Evolutionary conservation across 2,113 vertebrate genomes (phyloP), one percentile per base, ranked within the genome.

Genomic region (Anser brachyrhynchus): DNA sequence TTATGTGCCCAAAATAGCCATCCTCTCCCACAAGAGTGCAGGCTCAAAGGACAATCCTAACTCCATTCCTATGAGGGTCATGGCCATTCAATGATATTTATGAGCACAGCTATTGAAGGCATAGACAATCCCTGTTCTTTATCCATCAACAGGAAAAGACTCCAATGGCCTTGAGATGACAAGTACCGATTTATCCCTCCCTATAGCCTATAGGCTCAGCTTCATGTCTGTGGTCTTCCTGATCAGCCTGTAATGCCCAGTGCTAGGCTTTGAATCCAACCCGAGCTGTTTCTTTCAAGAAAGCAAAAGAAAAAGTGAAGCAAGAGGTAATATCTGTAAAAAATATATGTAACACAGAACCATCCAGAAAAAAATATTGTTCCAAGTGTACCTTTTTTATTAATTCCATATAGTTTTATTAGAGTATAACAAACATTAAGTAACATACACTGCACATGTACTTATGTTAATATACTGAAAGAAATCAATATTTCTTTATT

Each of bases 361-460:
- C 73, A 78, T 7, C 4, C n/a, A 67, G 46, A 49, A 49, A 90
- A 92, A 33, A 28, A 65, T 8, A 17, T n/a, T 72, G 11, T 64
- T 84, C 35, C 33, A 64, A 84, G n/a, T 21, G 26, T 10, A 70
- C 12, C 33, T 87, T 92, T 86, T 84, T 96, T 43, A 96, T 96
- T 95, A 96, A 96, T 78, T 92, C 77, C 39, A 28, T 89, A 10
- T 75, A 78, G 80, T 78, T 92, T 93, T 83, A 95, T 95, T 95
- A 57, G 86, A 71, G 46, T 75, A 89, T 95, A 92, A 95, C 89
- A 95, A 97, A 91, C 89, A 84, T 33, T 72, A 69, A 64, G 73
- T 65, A 84, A 81, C 81, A 61, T 57, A 87, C 87, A 78, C 66
- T 87, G 75, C 89, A 92, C 59, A 73, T 77, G 37, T 57, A 83